A percentile compares a stretch with the other conserved stretches of the same genome.
These are phyloP conservation scores for Eulemur coronatus DNA, from an alignment of 2,797 vertebrate species.

Conservation along the genomic window DNA sequence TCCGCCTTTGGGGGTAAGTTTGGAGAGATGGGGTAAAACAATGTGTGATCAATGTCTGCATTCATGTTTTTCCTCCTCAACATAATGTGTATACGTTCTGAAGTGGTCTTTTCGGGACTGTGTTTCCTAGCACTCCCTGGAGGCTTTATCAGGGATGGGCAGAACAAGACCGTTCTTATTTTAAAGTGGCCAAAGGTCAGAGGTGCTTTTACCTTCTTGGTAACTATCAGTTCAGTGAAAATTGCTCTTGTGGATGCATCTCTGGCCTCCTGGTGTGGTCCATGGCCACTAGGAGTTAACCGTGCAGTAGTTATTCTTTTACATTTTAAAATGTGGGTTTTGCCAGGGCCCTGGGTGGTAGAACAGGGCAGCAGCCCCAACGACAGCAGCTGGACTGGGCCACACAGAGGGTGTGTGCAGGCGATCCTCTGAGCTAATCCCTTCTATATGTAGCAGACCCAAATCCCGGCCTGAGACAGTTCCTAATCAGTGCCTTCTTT, in stretches of 20 bases:
- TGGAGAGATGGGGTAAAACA: background rate
- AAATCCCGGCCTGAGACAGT: constrained; percentile 14
- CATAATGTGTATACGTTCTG: background rate
- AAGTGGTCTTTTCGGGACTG: background rate
- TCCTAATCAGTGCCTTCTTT: constrained; percentile 26
- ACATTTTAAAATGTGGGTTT: background rate
- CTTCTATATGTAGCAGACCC: constrained; percentile 34
- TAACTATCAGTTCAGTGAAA: background rate
- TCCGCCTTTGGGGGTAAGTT: background rate
- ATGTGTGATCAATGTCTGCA: background rate
- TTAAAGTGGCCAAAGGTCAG: background rate
- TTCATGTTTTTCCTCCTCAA: background rate
- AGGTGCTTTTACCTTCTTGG: background rate
- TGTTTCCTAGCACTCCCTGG: background rate
- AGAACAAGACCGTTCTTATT: background rate
- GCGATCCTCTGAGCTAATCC: constrained; percentile 27
- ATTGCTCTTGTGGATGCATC: background rate
- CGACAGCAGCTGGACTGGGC: background rate
- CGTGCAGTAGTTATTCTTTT: background rate
- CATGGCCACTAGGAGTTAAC: background rate
- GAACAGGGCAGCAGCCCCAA: background rate
- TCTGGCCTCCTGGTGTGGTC: background rate
- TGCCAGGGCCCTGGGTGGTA: background rate
- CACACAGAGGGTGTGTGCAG: background rate
- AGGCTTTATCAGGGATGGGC: background rate